Evolutionary conservation across 30 jellyfish, hydroid and myxozoan genomes (phyloP).

Genomic region (Mastigias papua): DNA sequence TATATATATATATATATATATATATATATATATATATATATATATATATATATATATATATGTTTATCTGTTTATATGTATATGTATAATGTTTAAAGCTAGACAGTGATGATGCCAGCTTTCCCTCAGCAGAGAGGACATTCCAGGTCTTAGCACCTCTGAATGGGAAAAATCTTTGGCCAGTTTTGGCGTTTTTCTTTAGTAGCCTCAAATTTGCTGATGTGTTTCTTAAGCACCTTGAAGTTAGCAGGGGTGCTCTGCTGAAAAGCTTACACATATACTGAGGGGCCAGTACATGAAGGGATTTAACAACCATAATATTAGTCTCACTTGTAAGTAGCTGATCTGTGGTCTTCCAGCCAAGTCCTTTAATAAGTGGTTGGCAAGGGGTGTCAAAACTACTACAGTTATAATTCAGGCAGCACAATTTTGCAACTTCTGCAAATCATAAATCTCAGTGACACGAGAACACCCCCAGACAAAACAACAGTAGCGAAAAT

Average conservation of each 20-base stretch:
- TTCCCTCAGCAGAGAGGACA: not conserved
- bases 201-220: not conserved
- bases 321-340: constrained; percentile 4
- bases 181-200: not conserved
- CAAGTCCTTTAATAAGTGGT: not conserved
- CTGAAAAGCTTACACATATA: not conserved
- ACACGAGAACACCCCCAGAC: not conserved
- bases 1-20: too few relatives aligned
- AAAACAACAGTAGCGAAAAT: not conserved
- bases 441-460: not conserved
- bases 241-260: not conserved
- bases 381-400: not conserved
- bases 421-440: not conserved
- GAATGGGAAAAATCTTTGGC: not conserved
- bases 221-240: not conserved
- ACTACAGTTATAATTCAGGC: not conserved
- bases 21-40: too few relatives aligned
- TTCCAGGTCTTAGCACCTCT: constrained; percentile 9
- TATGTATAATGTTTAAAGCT: not conserved
- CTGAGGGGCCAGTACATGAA: not conserved
- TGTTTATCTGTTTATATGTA: too few relatives aligned
- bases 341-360: not conserved
- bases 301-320: not conserved
- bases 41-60: too few relatives aligned
- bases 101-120: not conserved